Evolutionary conservation across 2,888 invertebrate genomes (phyloP).

Genomic region (Steinernema scapterisci): DNA sequence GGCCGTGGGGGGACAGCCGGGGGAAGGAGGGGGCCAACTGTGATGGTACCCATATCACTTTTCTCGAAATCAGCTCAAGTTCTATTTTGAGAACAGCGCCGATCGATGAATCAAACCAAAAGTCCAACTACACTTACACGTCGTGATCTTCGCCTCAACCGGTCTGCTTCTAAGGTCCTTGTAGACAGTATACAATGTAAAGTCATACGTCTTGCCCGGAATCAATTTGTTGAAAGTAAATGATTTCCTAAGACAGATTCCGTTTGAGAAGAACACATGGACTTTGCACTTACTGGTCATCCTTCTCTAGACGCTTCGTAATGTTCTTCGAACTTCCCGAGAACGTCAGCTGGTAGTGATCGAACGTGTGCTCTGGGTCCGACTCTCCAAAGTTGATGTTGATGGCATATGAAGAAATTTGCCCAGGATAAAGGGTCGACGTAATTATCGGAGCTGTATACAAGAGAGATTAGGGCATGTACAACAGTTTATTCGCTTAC

Average conservation of each 20-base stretch:
- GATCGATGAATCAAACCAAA: too few relatives aligned
- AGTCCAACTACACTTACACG: slow-evolving; percentile 49
- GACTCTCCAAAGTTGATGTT: slow-evolving; percentile 65
- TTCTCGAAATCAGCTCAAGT: too few relatives aligned
- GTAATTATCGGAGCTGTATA: slow-evolving; percentile 62
- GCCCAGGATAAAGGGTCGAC: slow-evolving; percentile 63
- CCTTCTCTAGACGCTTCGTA: slow-evolving; percentile 57
- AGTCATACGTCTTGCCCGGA: slow-evolving; percentile 65
- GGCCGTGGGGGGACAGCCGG: too few relatives aligned
- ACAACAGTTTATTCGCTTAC: slow-evolving; percentile 39
- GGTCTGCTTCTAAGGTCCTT: slow-evolving; percentile 59
- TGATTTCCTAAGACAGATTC: slow-evolving; percentile 49
- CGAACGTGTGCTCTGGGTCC: slow-evolving; percentile 63
- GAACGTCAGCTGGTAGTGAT: slow-evolving; percentile 60
- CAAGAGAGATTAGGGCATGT: background rate
- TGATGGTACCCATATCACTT: too few relatives aligned
- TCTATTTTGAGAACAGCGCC: too few relatives aligned
- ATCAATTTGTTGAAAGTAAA: slow-evolving; percentile 66
- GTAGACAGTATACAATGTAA: slow-evolving; percentile 61
- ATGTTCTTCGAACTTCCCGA: slow-evolving; percentile 61
- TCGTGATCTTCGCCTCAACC: slow-evolving; percentile 60
- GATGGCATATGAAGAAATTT: slow-evolving; percentile 64
- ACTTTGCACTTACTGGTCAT: slow-evolving; percentile 53
- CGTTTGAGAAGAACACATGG: too few relatives aligned
- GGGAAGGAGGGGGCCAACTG: too few relatives aligned